A percentile compares a stretch with the other conserved stretches of the same genome.
Conservation (phyloP, 2,888 invertebrate genomes). For the Xestia rhomboidea region DNA sequence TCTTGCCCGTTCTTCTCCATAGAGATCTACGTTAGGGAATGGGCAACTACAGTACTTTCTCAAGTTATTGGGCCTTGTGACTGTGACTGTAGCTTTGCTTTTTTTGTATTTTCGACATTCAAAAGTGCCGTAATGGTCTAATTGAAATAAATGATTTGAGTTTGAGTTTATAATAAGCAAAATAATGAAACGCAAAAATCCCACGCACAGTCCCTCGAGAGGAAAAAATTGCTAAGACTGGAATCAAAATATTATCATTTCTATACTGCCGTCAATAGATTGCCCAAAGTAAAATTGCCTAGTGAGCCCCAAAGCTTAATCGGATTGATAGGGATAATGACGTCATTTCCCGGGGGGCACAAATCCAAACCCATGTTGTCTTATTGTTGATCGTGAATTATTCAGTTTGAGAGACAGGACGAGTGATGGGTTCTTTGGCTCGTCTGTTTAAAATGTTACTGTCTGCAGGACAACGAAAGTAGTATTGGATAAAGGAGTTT, state of each 20-base stretch:
- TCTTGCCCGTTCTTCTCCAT: too few relatives aligned
- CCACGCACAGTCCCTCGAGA: background rate
- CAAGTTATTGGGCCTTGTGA: too few relatives aligned
- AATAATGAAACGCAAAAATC: conserved; percentile 1
- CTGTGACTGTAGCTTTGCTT: too few relatives aligned
- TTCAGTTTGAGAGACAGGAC: conserved; percentile 35
- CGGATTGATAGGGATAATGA: conserved; percentile 61
- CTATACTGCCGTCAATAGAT: conserved; percentile 38
- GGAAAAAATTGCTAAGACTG: conserved; percentile 4
- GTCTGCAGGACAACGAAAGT: background rate
- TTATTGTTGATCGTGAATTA: conserved; percentile 56
- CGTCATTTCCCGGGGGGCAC: conserved; percentile 40
- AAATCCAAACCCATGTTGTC: conserved; percentile 47
- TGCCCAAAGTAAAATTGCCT: conserved; percentile 59
- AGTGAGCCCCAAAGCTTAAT: conserved; percentile 57
- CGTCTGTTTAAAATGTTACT: background rate
- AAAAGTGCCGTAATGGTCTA: too few relatives aligned
- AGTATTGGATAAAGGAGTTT: background rate
- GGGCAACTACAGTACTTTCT: too few relatives aligned
- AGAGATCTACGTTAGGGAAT: too few relatives aligned
- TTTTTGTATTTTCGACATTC: too few relatives aligned
- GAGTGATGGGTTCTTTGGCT: conserved; percentile 23
- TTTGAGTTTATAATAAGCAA: too few relatives aligned
- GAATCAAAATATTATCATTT: conserved; percentile 53
- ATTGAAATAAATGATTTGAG: too few relatives aligned